Percentiles rank a stretch among this genome's conserved stretches.
phyloP scores from a whole-genome alignment of 2,113 vertebrate species.

The Notothenia coriiceps region DNA sequence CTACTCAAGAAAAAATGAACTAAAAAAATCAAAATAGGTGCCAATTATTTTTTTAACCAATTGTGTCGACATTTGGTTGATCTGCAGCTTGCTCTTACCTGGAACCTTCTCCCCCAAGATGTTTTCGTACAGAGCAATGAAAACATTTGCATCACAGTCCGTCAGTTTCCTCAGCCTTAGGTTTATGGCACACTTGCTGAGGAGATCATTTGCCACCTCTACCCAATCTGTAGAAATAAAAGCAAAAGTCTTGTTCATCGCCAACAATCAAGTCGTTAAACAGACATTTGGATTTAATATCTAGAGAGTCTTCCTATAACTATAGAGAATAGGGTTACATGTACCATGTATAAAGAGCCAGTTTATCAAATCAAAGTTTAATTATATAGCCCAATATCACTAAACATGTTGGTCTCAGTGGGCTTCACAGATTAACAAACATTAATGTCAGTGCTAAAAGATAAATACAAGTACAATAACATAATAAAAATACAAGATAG shows the following conservation, averaged over 20 bases:
- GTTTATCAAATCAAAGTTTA: too few species aligned
- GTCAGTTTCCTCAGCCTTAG: slow-evolving; percentile 84
- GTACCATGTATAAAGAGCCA: neutral
- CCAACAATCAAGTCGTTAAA: neutral
- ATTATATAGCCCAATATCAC: too few species aligned
- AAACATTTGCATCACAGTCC: slow-evolving; percentile 91
- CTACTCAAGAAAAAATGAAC: neutral
- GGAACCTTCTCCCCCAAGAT: slow-evolving; percentile 94
- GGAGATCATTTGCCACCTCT: slow-evolving; percentile 90
- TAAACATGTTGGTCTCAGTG: too few species aligned
- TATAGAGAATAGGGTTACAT: neutral
- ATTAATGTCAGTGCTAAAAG: too few species aligned
- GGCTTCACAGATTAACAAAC: too few species aligned
- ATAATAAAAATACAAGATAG: too few species aligned
- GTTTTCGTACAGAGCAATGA: slow-evolving; percentile 90
- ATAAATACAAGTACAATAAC: too few species aligned
- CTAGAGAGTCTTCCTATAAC: neutral
- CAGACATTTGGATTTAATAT: neutral
- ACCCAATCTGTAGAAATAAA: slow-evolving; percentile 88
- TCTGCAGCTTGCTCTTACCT: slow-evolving; percentile 82
- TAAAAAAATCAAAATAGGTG: neutral
- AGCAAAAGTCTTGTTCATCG: neutral
- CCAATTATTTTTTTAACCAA: neutral
- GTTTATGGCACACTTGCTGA: slow-evolving; percentile 89
- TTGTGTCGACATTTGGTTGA: neutral